phyloP scores from a whole-genome alignment of 2,113 vertebrate species.

The Ciconia maguari region DNA sequence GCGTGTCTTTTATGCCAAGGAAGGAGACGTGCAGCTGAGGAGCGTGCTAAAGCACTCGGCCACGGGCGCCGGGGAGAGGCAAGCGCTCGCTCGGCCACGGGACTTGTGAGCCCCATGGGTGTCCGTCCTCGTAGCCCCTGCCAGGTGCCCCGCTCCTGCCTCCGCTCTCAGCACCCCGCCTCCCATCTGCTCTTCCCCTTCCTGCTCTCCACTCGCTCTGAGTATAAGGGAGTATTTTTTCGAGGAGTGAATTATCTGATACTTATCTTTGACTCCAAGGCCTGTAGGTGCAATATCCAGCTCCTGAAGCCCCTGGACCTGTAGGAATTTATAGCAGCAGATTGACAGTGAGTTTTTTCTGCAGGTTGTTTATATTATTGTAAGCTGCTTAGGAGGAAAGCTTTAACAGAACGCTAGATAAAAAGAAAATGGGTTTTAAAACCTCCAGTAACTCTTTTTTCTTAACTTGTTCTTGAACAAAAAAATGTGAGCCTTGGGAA shows the following conservation, averaged over 20 bases:
- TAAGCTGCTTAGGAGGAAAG: slow-evolving; percentile 68
- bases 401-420: slow-evolving; percentile 58
- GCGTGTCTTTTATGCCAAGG: neutral
- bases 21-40: neutral
- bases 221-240: slow-evolving; percentile 5
- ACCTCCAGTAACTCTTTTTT: slow-evolving; percentile 59
- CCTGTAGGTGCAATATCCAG: slow-evolving; percentile 41
- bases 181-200: neutral
- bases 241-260: slow-evolving; percentile 55
- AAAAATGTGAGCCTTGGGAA: slow-evolving; percentile 21
- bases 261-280: slow-evolving; percentile 42
- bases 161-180: neutral
- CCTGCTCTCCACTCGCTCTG: neutral
- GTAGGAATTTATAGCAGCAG: slow-evolving; percentile 50
- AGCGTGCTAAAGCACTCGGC: neutral
- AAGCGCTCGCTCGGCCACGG: accelerated
- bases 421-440: slow-evolving; percentile 67
- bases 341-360: slow-evolving; percentile 56
- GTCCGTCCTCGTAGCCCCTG: accelerated
- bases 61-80: accelerated
- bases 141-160: neutral
- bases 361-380: slow-evolving; percentile 65
- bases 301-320: slow-evolving; percentile 49
- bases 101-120: accelerated
- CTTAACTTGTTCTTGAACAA: slow-evolving; percentile 55